These are phyloP conservation scores for Trididemnum clinides DNA, from an alignment of 23 tunicate species.

Conservation along the genomic window DNA sequence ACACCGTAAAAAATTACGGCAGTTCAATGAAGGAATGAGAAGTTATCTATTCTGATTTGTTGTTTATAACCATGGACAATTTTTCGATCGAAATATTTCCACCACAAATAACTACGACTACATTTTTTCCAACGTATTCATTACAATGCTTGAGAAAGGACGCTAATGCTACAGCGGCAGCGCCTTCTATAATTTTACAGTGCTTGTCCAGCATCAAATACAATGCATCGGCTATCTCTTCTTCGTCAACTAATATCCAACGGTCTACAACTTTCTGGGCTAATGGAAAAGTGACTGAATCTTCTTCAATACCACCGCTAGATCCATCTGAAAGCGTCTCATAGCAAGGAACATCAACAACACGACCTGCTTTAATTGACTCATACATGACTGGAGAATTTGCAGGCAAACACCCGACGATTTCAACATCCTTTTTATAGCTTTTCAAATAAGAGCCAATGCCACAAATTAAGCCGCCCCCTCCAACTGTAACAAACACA, in stretches of 20 bases:
- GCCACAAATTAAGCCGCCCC: slow-evolving; percentile 90
- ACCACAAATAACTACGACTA: slow-evolving; percentile 83
- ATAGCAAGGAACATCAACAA: slow-evolving; percentile 60
- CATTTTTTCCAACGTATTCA: slow-evolving; percentile 73
- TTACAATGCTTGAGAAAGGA: slow-evolving; percentile 52
- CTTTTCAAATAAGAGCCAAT: slow-evolving; percentile 69
- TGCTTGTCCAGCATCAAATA: slow-evolving; percentile 63
- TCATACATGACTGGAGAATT: slow-evolving; percentile 87
- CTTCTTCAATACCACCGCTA: slow-evolving; percentile 84
- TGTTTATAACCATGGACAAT: neutral
- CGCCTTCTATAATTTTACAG: slow-evolving; percentile 86
- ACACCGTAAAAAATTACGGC: too few species aligned
- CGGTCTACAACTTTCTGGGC: slow-evolving; percentile 74
- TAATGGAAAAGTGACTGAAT: slow-evolving; percentile 56
- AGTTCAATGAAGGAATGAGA: too few species aligned
- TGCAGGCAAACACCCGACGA: slow-evolving; percentile 81
- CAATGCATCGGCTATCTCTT: slow-evolving; percentile 82
- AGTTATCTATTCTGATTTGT: neutral
- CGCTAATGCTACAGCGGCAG: slow-evolving; percentile 95
- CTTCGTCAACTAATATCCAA: slow-evolving; percentile 83
- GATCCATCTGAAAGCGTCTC: slow-evolving; percentile 95
- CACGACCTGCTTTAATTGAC: slow-evolving; percentile 79
- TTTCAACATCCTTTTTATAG: slow-evolving; percentile 3
- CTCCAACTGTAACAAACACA: slow-evolving; percentile 91
- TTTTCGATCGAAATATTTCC: slow-evolving; percentile 57